Percentiles rank a stretch among this genome's conserved stretches.
Conservation (phyloP, 2,113 vertebrate species). For the Chitala chitala region DNA sequence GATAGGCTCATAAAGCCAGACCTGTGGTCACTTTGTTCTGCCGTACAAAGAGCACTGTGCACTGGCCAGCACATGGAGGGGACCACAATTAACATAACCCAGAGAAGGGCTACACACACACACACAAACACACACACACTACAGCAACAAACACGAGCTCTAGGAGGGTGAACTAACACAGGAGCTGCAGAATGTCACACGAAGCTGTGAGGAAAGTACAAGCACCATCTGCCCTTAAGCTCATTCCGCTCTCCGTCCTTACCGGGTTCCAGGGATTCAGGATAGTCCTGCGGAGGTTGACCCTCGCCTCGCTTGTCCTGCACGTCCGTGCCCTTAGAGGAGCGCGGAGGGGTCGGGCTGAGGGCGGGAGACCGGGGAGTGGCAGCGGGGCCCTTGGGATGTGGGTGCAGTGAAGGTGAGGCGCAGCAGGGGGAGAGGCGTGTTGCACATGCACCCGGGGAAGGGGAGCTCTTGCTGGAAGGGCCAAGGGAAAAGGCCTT, state of each 20-base stretch:
- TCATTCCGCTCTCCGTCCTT: no score
- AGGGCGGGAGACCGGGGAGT: conserved; percentile 72
- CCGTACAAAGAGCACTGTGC: not conserved
- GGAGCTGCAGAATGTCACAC: no score
- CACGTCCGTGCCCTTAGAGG: conserved; percentile 64
- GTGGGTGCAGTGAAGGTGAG: conserved; percentile 69
- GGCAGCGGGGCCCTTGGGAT: conserved; percentile 63
- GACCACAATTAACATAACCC: not conserved
- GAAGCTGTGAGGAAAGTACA: not conserved
- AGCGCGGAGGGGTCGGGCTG: conserved; percentile 75
- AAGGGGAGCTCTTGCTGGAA: conserved; percentile 64
- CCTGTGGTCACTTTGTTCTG: not conserved
- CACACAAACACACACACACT: not conserved
- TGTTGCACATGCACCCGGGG: conserved; percentile 61
- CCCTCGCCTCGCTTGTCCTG: conserved; percentile 73
- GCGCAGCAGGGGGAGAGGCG: conserved; percentile 82
- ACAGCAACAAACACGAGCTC: not conserved
- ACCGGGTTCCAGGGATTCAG: conserved; percentile 83
- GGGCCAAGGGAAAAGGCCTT: conserved; percentile 82
- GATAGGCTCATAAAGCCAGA: conserved; percentile 2
- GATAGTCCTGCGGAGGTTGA: conserved; percentile 70
- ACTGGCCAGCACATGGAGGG: not conserved
- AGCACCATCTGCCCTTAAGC: no score
- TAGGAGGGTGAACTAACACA: not conserved
- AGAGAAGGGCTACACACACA: not conserved